Evolutionary conservation across 2,113 vertebrate species (phyloP).

Genomic region (Merops nubicus): DNA sequence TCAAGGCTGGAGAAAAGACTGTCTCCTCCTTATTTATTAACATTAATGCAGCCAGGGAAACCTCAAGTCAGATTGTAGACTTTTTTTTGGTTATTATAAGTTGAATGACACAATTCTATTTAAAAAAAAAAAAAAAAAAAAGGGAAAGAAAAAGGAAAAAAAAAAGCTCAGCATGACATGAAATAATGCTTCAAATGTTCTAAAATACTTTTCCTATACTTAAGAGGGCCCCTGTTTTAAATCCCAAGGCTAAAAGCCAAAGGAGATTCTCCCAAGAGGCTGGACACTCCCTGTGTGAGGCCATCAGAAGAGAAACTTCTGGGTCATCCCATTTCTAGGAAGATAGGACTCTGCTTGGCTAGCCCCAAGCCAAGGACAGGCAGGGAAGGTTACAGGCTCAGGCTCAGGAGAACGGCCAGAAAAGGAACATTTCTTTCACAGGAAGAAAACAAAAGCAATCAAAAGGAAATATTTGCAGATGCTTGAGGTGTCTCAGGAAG

Average conservation of each 20-base stretch:
- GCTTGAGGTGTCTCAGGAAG: background rate
- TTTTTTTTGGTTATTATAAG: background rate
- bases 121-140: background rate
- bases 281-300: background rate
- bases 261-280: background rate
- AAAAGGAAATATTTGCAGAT: slow-evolving; percentile 12
- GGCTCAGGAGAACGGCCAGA: background rate
- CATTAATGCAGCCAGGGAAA: background rate
- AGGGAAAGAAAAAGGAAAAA: too few species aligned
- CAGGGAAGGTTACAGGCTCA: background rate
- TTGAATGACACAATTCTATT: background rate
- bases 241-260: background rate
- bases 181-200: background rate
- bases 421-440: background rate
- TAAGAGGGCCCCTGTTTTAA: background rate
- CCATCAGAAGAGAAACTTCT: background rate
- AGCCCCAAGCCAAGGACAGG: background rate
- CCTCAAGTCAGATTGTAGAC: background rate
- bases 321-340: background rate
- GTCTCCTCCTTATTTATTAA: background rate
- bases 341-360: background rate
- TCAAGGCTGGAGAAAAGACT: background rate
- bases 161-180: background rate
- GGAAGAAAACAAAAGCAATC: slow-evolving; percentile 13
- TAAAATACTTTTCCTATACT: background rate